A percentile compares a stretch with the other conserved stretches of the same genome.
phyloP scores from a whole-genome alignment of 30 jellyfish, hydroid and myxozoan species.

The Hydractinia echinata region DNA sequence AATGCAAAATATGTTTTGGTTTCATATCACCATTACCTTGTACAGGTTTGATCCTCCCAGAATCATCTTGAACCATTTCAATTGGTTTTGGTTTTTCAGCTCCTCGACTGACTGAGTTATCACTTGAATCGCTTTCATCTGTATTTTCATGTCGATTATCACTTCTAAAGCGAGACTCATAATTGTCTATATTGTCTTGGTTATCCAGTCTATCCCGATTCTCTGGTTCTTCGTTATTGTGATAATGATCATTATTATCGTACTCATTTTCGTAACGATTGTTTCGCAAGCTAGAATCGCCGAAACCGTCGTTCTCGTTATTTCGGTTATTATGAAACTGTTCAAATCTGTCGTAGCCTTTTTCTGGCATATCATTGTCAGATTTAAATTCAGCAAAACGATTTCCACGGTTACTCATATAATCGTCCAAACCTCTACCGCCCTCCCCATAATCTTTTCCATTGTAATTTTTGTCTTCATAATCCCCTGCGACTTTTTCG shows the following conservation, averaged over 20 bases:
- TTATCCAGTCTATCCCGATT: constrained; percentile 14
- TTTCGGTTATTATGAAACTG: too few species aligned
- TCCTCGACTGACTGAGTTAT: constrained; percentile 2
- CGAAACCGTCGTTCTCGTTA: too few species aligned
- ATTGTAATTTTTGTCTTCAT: background rate
- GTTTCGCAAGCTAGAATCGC: background rate
- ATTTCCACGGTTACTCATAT: too few species aligned
- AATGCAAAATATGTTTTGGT: background rate
- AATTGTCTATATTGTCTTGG: constrained; percentile 14
- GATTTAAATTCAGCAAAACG: too few species aligned
- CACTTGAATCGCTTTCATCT: background rate
- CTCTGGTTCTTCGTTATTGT: background rate
- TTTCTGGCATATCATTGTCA: too few species aligned
- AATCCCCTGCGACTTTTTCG: background rate
- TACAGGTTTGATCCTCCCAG: constrained; percentile 39
- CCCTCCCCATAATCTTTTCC: background rate
- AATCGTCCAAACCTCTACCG: too few species aligned
- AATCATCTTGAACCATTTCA: constrained; percentile 65
- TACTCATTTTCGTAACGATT: background rate
- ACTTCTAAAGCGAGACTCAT: constrained; percentile 9
- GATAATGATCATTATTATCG: background rate
- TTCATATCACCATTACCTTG: constrained; percentile 8
- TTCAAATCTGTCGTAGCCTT: too few species aligned
- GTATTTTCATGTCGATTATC: background rate
- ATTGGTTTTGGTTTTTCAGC: constrained; percentile 37